phyloP scores from a whole-genome alignment of 2,113 vertebrate species.

The Columba livia region DNA sequence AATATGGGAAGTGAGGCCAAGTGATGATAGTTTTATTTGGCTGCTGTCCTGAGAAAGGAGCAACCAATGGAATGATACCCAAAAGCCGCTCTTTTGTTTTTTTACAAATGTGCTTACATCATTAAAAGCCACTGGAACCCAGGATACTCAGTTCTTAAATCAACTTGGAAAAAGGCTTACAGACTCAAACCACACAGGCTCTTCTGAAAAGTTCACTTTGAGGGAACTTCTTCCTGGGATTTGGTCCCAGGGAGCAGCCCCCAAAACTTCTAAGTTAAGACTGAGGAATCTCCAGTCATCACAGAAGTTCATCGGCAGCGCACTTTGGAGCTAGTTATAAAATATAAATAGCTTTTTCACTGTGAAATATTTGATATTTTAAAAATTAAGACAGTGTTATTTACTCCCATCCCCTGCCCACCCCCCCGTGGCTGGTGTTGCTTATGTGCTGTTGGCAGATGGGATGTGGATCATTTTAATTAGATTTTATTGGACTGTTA shows the following conservation, averaged over 20 bases:
- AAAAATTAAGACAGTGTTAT: slow-evolving; percentile 49
- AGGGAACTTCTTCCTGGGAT: background rate
- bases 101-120: background rate
- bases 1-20: background rate
- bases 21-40: background rate
- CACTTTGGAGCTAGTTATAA: slow-evolving; percentile 22
- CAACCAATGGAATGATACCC: background rate
- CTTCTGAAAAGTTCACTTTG: background rate
- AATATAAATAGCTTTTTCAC: slow-evolving; percentile 32
- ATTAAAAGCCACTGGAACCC: background rate
- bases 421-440: slow-evolving; percentile 53
- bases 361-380: slow-evolving; percentile 65
- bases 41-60: background rate
- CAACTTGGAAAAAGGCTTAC: background rate
- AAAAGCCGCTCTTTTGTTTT: background rate
- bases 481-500: slow-evolving; percentile 86
- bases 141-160: background rate
- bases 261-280: background rate
- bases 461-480: slow-evolving; percentile 86
- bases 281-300: background rate
- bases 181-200: background rate
- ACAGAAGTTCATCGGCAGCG: background rate
- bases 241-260: background rate
- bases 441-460: slow-evolving; percentile 78
- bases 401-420: slow-evolving; percentile 55